Conservation (phyloP, 2,888 invertebrate genomes). For the Andrena dorsata region DNA sequence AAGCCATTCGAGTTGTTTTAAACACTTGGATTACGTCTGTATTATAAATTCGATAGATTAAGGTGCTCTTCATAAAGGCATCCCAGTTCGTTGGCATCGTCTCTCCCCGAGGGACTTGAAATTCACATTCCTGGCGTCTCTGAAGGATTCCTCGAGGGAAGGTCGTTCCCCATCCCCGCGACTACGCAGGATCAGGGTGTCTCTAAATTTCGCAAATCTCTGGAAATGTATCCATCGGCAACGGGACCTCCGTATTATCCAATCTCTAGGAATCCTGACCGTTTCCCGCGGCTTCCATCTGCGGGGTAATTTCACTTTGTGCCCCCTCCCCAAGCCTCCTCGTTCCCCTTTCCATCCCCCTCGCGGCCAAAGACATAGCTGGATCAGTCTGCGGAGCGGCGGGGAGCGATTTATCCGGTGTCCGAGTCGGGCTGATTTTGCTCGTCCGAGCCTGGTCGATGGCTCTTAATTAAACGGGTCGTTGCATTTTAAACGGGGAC, state of each 20-base stretch:
- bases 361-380: conserved; percentile 5
- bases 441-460: conserved; percentile 22
- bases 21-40: too few species aligned
- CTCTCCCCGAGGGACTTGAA: background rate
- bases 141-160: conserved; percentile 12
- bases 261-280: conserved; percentile 63
- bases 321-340: background rate
- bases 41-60: too few species aligned
- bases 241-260: conserved; percentile 51
- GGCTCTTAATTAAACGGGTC: conserved; percentile 60
- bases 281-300: conserved; percentile 50
- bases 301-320: conserved; percentile 59
- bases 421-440: conserved; percentile 48
- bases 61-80: background rate
- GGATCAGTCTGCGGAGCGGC: background rate
- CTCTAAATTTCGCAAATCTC: conserved; percentile 66
- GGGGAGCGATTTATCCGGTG: conserved; percentile 62
- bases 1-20: too few species aligned
- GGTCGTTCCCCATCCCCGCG: background rate
- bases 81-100: background rate
- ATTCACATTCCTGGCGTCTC: conserved; percentile 8
- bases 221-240: conserved; percentile 62
- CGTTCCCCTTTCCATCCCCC: background rate
- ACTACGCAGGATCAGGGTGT: conserved; percentile 7
- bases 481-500: conserved; percentile 56